A percentile compares a stretch with the other conserved stretches of the same genome.
phyloP scores from a whole-genome alignment of 2,888 invertebrate species.

The Dioctria rufipes region DNA sequence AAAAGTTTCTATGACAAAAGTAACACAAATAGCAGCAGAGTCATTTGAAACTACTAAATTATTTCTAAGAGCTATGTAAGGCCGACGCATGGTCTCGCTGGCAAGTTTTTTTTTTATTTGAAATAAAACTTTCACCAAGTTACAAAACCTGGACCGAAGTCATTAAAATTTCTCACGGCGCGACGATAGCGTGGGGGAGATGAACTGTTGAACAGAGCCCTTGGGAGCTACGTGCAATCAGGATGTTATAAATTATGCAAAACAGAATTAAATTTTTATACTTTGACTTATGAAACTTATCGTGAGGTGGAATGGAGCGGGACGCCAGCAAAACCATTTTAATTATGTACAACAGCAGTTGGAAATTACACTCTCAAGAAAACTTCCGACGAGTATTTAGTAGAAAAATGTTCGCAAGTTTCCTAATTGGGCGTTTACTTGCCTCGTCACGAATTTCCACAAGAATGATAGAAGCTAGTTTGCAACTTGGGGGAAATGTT shows the following conservation, averaged over 20 bases:
- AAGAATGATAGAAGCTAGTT: no score
- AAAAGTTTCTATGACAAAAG: neutral
- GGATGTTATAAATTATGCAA: neutral
- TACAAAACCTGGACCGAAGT: conserved; percentile 5
- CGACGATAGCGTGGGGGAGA: neutral
- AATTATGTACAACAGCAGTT: neutral
- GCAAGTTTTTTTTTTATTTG: neutral
- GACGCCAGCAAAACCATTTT: neutral
- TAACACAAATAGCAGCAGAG: neutral
- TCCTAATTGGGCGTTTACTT: no score
- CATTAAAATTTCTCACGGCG: neutral
- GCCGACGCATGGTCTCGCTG: neutral
- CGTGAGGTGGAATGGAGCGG: neutral
- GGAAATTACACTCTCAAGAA: neutral
- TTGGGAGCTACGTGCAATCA: conserved; percentile 5
- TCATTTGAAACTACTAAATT: neutral
- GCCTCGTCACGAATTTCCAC: no score
- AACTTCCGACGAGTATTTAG: neutral
- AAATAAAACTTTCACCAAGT: conserved; percentile 4
- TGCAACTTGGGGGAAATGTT: no score
- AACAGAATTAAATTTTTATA: conserved; percentile 1
- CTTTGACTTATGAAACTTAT: neutral
- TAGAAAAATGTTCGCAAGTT: neutral
- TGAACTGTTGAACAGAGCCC: neutral
- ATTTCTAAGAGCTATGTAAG: neutral